Evolutionary conservation across 2,888 invertebrate species (phyloP), one percentile per base, ranked within the genome.

Genomic region (Dermolepida albohirtum): DNA sequence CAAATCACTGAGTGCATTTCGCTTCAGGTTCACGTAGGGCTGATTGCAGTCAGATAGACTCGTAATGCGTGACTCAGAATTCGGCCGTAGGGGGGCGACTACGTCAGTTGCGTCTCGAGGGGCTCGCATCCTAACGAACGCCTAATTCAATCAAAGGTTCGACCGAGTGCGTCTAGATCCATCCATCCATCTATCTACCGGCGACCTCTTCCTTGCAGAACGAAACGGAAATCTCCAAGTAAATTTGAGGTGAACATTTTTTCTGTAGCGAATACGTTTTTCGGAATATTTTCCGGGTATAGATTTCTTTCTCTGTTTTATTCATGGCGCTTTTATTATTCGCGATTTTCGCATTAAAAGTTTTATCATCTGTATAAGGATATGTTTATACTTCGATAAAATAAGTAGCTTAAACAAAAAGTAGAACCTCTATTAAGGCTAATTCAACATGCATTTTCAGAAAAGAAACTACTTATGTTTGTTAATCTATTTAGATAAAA

Each of bases 111-210:
- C 79, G 78, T 80, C 79, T 75, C 78, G 78, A 76, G 79, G 74
- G 77, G 76, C 69, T 67, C 70, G 73, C 75, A 77, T 76, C 77
- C 81, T 81, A 81, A 82, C 82, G 81, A 82, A 82, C 78, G 75
- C 79, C 81, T 84, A 84, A 84, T 84, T 83, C 80, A 83, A 84
- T 84, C 82, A 84, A 80, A 82, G 81, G 81, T 74, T 74, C 74
- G 72, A 73, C 71, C 75, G 74, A 74, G 71, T 75, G 72, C 70
- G 73, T 74, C 71, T 72, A 68, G 71, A 64, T 70, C 50, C 57
- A 57, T 57, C 44, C 16, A 55, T 40, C 54, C 40, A 55, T 55
- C 47, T 47, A 55, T 55, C 47, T 47, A 47, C 17, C 43, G 43
- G 1, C 27, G 43, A 22, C 22, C 27, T 12, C 6, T n/a, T 12